phyloP scores from a whole-genome alignment of 2,797 vertebrate species.

The Neomorphus geoffroyi region DNA sequence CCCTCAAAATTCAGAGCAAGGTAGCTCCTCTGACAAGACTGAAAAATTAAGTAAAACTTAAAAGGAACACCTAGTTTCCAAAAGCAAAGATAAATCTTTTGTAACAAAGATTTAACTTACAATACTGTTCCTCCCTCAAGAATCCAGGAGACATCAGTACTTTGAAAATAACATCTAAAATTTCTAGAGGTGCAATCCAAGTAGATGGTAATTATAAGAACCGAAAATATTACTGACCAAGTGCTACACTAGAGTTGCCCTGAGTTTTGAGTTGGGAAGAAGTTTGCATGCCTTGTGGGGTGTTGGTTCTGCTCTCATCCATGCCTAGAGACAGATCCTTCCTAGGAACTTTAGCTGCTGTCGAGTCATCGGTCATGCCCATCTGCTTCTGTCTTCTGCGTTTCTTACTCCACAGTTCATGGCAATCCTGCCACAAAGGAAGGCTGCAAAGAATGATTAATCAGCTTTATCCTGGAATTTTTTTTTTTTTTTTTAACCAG shows the following conservation, averaged over 20 bases:
- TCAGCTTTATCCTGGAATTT: neutral
- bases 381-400: slow-evolving; percentile 96
- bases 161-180: slow-evolving; percentile 19
- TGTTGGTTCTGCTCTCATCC: slow-evolving; percentile 96
- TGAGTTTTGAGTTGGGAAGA: slow-evolving; percentile 86
- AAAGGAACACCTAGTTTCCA: neutral
- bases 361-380: slow-evolving; percentile 87
- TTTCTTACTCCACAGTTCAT: slow-evolving; percentile 99
- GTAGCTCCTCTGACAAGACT: neutral
- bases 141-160: neutral
- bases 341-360: slow-evolving; percentile 88
- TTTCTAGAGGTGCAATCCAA: slow-evolving; percentile 46
- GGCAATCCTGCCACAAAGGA: slow-evolving; percentile 98
- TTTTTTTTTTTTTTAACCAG: neutral
- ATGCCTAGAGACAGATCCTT: slow-evolving; percentile 90
- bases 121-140: slow-evolving; percentile 27
- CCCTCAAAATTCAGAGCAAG: neutral
- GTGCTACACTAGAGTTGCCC: slow-evolving; percentile 79
- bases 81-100: neutral
- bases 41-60: neutral
- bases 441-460: slow-evolving; percentile 78
- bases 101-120: slow-evolving; percentile 42
- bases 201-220: slow-evolving; percentile 30
- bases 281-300: slow-evolving; percentile 89
- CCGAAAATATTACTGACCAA: slow-evolving; percentile 83